These are phyloP conservation scores for Danio rerio DNA, from an alignment of 2,113 vertebrate genomes.

Conservation along the genomic window GRCz12tu NC_133198.1:43932001-43932500, in stretches of 20 bases:
- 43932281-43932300: not conserved
- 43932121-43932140: no score
- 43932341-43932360: constrained; percentile 20
- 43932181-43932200: no score
- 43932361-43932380: constrained; percentile 14
- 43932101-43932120: no score
- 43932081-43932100: no score
- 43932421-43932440: constrained; percentile 6
- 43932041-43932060: no score
- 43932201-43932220: not conserved
- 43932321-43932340: constrained; percentile 20
- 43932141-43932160: no score
- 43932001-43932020: no score
- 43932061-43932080: no score
- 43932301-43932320: not conserved
- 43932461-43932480: constrained; percentile 3
- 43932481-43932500: constrained; percentile 20
- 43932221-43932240: not conserved
- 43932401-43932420: constrained; percentile 22
- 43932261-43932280: constrained; percentile 6
- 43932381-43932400: not conserved
- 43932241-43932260: not conserved
- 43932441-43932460: constrained; percentile 11
- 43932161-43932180: no score
- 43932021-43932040: no score